These are phyloP conservation scores for Panzeria rudis DNA, from an alignment of 2,888 invertebrate species.

Conservation along the genomic window DNA sequence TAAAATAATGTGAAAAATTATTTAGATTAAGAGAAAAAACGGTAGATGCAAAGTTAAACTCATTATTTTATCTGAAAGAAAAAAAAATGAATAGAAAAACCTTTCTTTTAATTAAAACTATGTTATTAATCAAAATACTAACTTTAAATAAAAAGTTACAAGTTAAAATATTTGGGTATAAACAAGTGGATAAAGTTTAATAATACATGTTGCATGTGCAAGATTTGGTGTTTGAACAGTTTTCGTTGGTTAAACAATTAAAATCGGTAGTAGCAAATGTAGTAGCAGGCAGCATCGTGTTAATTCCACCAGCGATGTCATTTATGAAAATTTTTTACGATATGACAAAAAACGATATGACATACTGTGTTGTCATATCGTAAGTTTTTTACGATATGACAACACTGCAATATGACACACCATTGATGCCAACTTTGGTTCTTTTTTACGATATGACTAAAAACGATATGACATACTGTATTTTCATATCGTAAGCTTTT, in stretches of 20 bases:
- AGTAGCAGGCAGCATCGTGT: neutral
- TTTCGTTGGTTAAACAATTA: neutral
- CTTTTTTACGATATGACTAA: no score
- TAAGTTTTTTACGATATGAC: no score
- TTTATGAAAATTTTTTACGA: no score
- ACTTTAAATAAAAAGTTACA: neutral
- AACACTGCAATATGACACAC: no score
- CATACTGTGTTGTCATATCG: no score
- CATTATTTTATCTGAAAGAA: conserved; percentile 26
- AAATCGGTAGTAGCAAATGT: neutral
- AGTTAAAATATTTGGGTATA: neutral
- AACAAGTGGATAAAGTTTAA: neutral
- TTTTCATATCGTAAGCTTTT: no score
- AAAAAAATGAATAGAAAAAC: conserved; percentile 8
- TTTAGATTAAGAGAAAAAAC: conserved; percentile 34
- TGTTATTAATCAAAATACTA: conserved; percentile 29
- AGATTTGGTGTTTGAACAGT: neutral
- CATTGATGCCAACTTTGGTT: no score
- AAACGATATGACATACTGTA: no score
- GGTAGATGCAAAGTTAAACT: conserved; percentile 43
- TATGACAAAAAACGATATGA: no score
- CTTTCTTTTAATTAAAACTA: conserved; percentile 51
- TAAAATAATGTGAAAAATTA: conserved; percentile 65
- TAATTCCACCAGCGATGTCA: no score
- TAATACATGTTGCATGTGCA: neutral